Evolutionary conservation across 1,140 invertebrate genomes (phyloP).

Genomic region (Pseudoatta argentina): DNA sequence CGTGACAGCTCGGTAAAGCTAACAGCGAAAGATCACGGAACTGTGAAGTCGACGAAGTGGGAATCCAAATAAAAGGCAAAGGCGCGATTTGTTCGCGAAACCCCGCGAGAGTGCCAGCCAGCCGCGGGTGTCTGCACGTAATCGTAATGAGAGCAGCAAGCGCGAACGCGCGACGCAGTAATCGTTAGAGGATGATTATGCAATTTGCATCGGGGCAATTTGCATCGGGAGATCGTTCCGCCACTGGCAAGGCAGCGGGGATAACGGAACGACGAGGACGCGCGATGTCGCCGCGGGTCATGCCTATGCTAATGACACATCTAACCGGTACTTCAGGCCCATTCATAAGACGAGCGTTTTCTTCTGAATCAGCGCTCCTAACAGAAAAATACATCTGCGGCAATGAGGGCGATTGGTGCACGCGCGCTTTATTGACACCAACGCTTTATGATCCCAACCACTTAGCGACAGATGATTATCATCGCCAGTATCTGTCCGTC

Average conservation of each 20-base stretch:
- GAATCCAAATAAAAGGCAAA: constrained; percentile 15
- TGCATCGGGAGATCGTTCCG: constrained; percentile 68
- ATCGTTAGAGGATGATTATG: constrained; percentile 73
- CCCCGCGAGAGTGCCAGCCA: neutral
- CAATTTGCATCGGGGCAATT: constrained; percentile 71
- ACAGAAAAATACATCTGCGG: constrained; percentile 7
- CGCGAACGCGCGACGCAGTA: constrained; percentile 34
- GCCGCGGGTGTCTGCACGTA: constrained; percentile 25
- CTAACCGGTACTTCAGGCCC: constrained; percentile 66
- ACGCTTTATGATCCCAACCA: constrained; percentile 27
- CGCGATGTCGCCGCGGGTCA: constrained; percentile 74
- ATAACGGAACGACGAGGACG: constrained; percentile 74
- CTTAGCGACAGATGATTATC: constrained; percentile 35
- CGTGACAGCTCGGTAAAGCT: neutral
- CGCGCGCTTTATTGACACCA: constrained; percentile 40
- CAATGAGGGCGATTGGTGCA: neutral
- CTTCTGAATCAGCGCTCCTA: constrained; percentile 61
- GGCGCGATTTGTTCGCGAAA: constrained; percentile 18
- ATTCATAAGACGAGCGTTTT: constrained; percentile 70
- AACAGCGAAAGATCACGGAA: constrained; percentile 22
- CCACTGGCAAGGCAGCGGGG: constrained; percentile 73
- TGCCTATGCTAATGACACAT: constrained; percentile 77
- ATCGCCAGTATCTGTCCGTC: neutral
- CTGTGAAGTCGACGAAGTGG: constrained; percentile 32
- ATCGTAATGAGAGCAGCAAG: constrained; percentile 48